Conservation (phyloP, 2,888 invertebrate genomes). For the Seira musarum region DNA sequence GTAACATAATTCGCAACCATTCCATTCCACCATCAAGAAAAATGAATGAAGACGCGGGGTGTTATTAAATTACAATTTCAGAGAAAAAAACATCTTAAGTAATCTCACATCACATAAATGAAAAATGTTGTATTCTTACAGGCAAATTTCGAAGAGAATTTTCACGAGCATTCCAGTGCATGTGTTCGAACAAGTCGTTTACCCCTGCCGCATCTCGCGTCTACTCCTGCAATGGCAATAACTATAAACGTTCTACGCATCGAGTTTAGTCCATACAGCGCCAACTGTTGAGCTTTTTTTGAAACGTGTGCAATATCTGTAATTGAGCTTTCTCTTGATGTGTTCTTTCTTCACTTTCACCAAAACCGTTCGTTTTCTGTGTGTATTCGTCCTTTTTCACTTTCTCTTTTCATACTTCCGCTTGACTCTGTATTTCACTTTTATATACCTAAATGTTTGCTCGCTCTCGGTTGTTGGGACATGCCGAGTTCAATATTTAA, state of each 20-base stretch:
- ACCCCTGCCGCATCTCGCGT: constrained; percentile 68
- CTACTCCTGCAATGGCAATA: constrained; percentile 63
- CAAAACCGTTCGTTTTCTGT: not conserved
- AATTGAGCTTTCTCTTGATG: constrained; percentile 9
- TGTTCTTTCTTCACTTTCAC: not conserved
- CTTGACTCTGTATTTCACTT: no score
- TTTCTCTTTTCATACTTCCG: not conserved
- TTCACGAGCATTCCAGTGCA: constrained; percentile 78
- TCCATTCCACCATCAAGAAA: not conserved
- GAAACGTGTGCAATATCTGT: not conserved
- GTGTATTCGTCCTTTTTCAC: not conserved
- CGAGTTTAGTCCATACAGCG: constrained; percentile 59
- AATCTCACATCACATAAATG: no score
- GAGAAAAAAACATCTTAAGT: no score
- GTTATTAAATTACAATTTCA: not conserved
- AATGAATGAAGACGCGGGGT: no score
- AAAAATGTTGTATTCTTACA: constrained; percentile 75
- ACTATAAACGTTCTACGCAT: constrained; percentile 57
- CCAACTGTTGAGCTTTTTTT: constrained; percentile 48
- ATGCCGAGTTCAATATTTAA: no score
- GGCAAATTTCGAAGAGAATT: constrained; percentile 84
- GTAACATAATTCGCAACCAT: not conserved
- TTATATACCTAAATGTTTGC: no score
- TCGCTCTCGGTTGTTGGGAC: no score
- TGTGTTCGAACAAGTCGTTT: constrained; percentile 65